These are phyloP conservation scores for Agrilus mali DNA, from an alignment of 2,888 invertebrate species.

Conservation along the genomic window DNA sequence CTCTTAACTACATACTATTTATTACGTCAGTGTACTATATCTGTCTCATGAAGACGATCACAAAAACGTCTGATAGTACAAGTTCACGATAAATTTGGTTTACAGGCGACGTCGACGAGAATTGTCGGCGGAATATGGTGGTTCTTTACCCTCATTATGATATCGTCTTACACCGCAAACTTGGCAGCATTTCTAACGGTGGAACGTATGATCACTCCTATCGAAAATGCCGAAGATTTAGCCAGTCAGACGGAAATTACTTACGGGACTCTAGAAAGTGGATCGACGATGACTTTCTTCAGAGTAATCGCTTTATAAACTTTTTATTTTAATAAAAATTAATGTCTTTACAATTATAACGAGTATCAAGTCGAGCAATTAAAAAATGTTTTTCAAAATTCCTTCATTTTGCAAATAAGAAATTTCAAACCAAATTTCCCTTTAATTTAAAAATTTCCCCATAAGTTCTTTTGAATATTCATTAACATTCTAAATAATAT, in stretches of 20 bases:
- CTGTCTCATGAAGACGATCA: too few relatives aligned
- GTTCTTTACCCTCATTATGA: conserved; percentile 85
- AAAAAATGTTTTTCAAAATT: too few relatives aligned
- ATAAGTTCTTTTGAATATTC: too few relatives aligned
- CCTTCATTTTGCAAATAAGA: too few relatives aligned
- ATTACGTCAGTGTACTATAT: too few relatives aligned
- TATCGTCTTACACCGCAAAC: conserved; percentile 86
- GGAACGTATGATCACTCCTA: conserved; percentile 77
- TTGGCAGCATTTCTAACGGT: conserved; percentile 85
- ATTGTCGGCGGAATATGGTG: conserved; percentile 84
- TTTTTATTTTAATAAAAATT: too few relatives aligned
- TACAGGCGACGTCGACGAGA: conserved; percentile 55
- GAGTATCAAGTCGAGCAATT: too few relatives aligned
- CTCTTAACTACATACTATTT: too few relatives aligned
- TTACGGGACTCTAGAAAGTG: conserved; percentile 72
- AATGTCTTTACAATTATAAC: too few relatives aligned
- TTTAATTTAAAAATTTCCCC: too few relatives aligned
- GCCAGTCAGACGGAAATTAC: conserved; percentile 68
- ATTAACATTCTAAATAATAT: too few relatives aligned
- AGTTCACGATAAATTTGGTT: conserved; percentile 4
- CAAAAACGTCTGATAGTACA: not conserved
- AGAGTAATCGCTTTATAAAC: conserved; percentile 37
- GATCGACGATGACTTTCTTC: conserved; percentile 84
- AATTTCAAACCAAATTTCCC: too few relatives aligned
- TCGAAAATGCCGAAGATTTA: conserved; percentile 74